Evolutionary conservation across 1,140 invertebrate genomes (phyloP), one percentile per base, ranked within the genome.

Genomic region (Hirudo medicinalis): DNA sequence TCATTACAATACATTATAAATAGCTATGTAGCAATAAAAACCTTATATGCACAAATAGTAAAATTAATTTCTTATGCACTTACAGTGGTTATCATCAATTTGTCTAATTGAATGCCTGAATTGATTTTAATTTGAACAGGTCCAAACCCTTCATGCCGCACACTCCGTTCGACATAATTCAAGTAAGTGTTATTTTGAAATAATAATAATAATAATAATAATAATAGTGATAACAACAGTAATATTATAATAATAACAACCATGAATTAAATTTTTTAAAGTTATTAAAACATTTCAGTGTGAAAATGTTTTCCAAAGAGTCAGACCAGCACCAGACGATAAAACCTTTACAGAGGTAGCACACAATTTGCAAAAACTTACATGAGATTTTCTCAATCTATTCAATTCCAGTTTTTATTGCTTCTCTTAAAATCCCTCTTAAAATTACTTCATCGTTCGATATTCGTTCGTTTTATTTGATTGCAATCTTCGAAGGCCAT

Each of bases 81-180:
- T 49, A 15, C 11, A 15, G 11, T 49, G 40, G 40, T 6, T 40
- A n/a, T n/a, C n/a, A n/a, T 40, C 11, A 40, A 40, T 40, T 40
- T 40, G 4, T 36, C 32, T 49, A 9, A 49, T 49, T 9, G 11
- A 49, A 8, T 49, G 9, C 15, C 15, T 49, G 11, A 49, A 49
- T 11, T 49, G 11, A 49, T 17, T 15, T 49, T 49, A 15, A 5
- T 49, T 49, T 49, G 43, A 17, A 49, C 9, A 49, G 43, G 43
- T 49, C 43, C 43, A 88, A 90, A 77, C 87, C 88, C 68, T 88
- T 90, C 78, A 84, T 91, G 75, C 89, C 91, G 13, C 85, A 91
- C 66, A 89, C 93, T 77, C 92, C 92, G 0, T 95, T 96, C 80
- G 92, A 96, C 80, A 84, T 93, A 70, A 88, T 90, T 6, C 83